Conservation (phyloP, 2,888 invertebrate species). For the Tuberolachnus salignus region DNA sequence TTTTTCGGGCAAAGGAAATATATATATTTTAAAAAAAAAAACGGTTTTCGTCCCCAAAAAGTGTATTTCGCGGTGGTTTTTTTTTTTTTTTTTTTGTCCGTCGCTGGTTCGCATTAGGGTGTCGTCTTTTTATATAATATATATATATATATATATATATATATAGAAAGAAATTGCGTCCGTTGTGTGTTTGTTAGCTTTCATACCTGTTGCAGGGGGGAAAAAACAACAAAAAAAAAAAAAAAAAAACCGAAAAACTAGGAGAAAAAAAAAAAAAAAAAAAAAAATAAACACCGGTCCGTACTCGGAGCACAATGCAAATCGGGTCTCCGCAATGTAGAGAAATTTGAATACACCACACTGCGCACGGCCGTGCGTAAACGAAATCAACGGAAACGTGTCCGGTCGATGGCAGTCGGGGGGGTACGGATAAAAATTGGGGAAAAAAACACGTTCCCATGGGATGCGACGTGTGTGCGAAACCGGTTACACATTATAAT, state of each 20-base stretch:
- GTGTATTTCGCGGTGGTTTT: background rate
- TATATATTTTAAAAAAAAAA: slow-evolving; percentile 56
- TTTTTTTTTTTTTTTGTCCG: background rate
- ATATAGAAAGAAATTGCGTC: slow-evolving; percentile 41
- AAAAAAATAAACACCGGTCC: too few species aligned
- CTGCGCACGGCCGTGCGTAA: background rate
- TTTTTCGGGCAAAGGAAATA: slow-evolving; percentile 25
- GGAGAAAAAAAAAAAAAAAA: too few species aligned
- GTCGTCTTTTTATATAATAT: slow-evolving; percentile 45
- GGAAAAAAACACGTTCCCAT: slow-evolving; percentile 50
- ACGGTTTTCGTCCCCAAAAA: slow-evolving; percentile 55
- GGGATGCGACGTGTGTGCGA: slow-evolving; percentile 37
- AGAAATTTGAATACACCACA: slow-evolving; percentile 49
- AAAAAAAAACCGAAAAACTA: too few species aligned
- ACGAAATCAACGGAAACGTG: slow-evolving; percentile 56
- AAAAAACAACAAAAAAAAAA: too few species aligned
- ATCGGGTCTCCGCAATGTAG: slow-evolving; percentile 8
- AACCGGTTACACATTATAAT: slow-evolving; percentile 35
- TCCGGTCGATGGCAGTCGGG: slow-evolving; percentile 33
- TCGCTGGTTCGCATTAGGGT: slow-evolving; percentile 30
- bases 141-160: too few species aligned
- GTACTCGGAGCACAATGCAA: slow-evolving; percentile 28
- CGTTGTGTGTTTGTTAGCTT: slow-evolving; percentile 22
- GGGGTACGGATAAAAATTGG: slow-evolving; percentile 26
- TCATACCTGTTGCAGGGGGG: slow-evolving; percentile 44